These are phyloP conservation scores for Chaitophorus viminalis DNA, from an alignment of 2,888 invertebrate species.

Conservation along the genomic window DNA sequence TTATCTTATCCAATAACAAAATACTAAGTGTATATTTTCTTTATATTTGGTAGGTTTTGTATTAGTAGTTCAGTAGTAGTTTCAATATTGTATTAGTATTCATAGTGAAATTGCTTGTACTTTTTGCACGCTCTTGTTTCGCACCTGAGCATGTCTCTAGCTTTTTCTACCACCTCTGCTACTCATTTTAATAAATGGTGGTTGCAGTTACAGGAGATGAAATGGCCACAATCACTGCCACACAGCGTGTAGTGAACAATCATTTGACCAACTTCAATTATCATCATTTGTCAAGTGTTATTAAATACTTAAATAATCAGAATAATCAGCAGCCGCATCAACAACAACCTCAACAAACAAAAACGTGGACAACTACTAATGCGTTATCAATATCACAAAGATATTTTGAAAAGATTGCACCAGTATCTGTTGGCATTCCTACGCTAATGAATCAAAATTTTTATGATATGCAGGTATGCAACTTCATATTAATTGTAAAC, in stretches of 20 bases:
- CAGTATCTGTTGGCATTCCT: constrained; percentile 46
- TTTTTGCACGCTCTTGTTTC: constrained; percentile 60
- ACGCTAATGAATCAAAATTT: constrained; percentile 55
- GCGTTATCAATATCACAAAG: constrained; percentile 63
- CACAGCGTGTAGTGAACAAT: constrained; percentile 56
- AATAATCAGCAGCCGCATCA: constrained; percentile 53
- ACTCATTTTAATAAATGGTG: constrained; percentile 47
- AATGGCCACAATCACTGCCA: constrained; percentile 59
- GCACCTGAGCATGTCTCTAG: constrained; percentile 58
- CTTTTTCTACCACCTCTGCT: constrained; percentile 24
- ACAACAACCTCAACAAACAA: constrained; percentile 41
- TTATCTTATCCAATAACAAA: background rate
- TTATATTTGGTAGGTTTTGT: constrained; percentile 39
- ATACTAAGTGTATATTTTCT: background rate
- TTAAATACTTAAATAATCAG: constrained; percentile 58
- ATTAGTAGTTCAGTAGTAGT: constrained; percentile 45
- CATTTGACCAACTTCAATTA: constrained; percentile 54
- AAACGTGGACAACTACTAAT: constrained; percentile 60
- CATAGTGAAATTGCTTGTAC: constrained; percentile 51
- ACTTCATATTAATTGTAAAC: background rate
- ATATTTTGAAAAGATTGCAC: constrained; percentile 62
- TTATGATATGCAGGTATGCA: constrained; percentile 55
- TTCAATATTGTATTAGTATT: constrained; percentile 51
- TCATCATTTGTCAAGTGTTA: constrained; percentile 60
- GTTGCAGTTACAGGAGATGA: constrained; percentile 61